These are phyloP conservation scores for Centruroides sculpturatus DNA, from an alignment of 1,140 invertebrate species.

Conservation along the genomic window DNA sequence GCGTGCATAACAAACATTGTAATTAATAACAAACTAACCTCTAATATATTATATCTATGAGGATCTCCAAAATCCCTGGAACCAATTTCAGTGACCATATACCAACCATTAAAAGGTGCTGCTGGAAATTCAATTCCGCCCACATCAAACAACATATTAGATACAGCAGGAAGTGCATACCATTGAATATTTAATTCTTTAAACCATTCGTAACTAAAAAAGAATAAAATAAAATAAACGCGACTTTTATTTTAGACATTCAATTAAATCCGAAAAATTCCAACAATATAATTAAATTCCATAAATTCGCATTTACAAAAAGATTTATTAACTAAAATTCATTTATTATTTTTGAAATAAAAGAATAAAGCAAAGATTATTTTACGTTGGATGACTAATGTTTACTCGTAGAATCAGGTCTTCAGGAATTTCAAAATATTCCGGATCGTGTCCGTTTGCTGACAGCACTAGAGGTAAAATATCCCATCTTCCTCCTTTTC, in stretches of 20 bases:
- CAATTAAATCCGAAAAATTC: no score
- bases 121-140: constrained; percentile 87
- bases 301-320: no score
- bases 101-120: constrained; percentile 91
- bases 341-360: no score
- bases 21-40: constrained; percentile 39
- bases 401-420: constrained; percentile 76
- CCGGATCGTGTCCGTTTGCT: constrained; percentile 85
- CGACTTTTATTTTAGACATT: no score
- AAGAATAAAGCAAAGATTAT: constrained; percentile 18
- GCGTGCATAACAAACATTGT: no score
- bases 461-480: constrained; percentile 78
- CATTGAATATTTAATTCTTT: constrained; percentile 66
- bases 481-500: constrained; percentile 61
- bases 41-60: constrained; percentile 70
- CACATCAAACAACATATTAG: constrained; percentile 82
- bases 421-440: constrained; percentile 71
- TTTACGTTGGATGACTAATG: constrained; percentile 79
- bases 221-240: no score
- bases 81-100: constrained; percentile 92
- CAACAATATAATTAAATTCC: no score
- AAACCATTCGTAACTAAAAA: constrained; percentile 68
- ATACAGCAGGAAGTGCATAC: constrained; percentile 76
- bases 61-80: constrained; percentile 76
- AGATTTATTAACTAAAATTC: no score